A percentile compares a stretch with the other conserved stretches of the same genome.
phyloP scores from a whole-genome alignment of 2,113 vertebrate species.

The Phyllostomus discolor region DNA sequence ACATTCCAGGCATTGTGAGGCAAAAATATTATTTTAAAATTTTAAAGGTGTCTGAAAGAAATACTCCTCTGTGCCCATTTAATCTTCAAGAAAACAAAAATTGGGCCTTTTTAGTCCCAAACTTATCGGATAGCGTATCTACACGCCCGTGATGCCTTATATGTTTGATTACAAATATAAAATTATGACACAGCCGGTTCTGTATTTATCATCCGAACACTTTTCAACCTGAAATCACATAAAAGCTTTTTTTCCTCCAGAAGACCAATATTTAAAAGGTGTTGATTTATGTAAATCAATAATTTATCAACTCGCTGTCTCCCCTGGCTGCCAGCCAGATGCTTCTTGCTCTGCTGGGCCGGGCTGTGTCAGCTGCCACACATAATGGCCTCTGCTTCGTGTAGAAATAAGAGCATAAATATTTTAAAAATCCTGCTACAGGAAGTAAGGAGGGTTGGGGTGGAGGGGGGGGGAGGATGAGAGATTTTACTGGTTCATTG shows the following conservation, averaged over 20 bases:
- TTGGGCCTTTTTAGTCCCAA: neutral
- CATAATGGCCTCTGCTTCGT: conserved; percentile 86
- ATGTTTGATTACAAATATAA: conserved; percentile 62
- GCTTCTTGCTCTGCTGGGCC: conserved; percentile 83
- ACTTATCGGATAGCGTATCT: neutral
- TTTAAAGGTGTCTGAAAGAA: neutral
- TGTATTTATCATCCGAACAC: conserved; percentile 74
- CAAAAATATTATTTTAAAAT: neutral
- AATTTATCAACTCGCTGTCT: conserved; percentile 90
- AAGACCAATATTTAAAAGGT: conserved; percentile 86
- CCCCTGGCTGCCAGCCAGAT: conserved; percentile 88
- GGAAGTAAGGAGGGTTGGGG: conserved; percentile 78
- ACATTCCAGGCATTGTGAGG: neutral
- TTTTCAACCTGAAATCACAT: conserved; percentile 72
- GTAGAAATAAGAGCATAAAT: conserved; percentile 93
- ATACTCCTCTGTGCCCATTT: neutral
- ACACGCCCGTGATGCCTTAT: neutral
- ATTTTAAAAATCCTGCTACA: conserved; percentile 88
- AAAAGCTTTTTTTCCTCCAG: conserved; percentile 72
- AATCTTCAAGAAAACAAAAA: neutral
- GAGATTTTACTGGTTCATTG: conserved; percentile 80
- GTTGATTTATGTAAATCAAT: conserved; percentile 94
- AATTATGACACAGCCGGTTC: conserved; percentile 69
- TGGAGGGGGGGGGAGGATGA: conserved; percentile 59
- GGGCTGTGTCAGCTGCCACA: conserved; percentile 89